These are phyloP conservation scores for Idaea straminata DNA, from an alignment of 2,888 invertebrate species.

Conservation along the genomic window DNA sequence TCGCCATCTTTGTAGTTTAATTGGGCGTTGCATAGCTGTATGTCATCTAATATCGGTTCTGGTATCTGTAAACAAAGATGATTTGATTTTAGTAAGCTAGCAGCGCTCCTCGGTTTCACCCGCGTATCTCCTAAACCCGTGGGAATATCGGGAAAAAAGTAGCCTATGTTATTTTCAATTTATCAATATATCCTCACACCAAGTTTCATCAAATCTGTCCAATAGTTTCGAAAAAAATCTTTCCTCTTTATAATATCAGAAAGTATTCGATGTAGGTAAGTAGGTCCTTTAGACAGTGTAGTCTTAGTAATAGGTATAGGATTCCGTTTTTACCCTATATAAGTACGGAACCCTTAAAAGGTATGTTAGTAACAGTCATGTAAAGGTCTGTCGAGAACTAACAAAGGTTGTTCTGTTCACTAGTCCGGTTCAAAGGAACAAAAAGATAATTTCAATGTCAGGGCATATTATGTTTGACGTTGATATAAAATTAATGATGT, in stretches of 20 bases:
- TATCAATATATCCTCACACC: no score
- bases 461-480: no score
- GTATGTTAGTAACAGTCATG: background rate
- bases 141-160: background rate
- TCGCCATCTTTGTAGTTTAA: conserved; percentile 84
- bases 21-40: conserved; percentile 86
- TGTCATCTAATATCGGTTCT: conserved; percentile 80
- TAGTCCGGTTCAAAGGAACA: background rate
- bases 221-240: no score
- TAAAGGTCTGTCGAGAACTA: no score
- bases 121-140: background rate
- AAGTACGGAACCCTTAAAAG: background rate
- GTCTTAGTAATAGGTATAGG: background rate
- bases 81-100: conserved; percentile 2
- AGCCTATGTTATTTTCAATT: no score
- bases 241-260: background rate
- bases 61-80: conserved; percentile 73
- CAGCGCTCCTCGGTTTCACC: background rate
- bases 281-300: background rate
- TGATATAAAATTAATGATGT: background rate
- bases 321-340: background rate
- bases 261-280: background rate
- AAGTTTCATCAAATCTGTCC: no score
- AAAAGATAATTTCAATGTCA: background rate
- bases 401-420: background rate